Base-by-base conservation (phyloP, 2,888 invertebrate species). In the Philereme transversata region DNA sequence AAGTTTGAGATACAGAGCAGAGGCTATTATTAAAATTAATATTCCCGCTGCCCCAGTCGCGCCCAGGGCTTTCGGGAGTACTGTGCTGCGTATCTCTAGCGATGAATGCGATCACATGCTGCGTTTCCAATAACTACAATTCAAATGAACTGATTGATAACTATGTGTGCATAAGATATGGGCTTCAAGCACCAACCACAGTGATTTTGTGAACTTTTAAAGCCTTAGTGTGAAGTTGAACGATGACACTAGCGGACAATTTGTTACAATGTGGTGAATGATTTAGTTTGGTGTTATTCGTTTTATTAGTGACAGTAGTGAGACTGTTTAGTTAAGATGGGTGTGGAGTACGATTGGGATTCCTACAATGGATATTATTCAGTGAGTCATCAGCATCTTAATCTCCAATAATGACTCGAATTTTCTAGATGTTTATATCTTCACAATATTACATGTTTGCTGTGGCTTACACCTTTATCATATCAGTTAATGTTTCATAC, bases 21-120 rank as follows among this genome's bases (percentile, higher is more conserved):
- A 81, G 78, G 84, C 90, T 92, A 91, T 86, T 90, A 90, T 89
- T 92, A 90, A 90, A 90, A 87, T 89, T 87, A 84, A 87, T 90
- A 87, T 86, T 79, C 87, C 83, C 86, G 84, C 83, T 81, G 87
- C 81, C 84, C 88, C 92, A 90, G 91, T 90, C 86, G 86, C 78
- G 85, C 80, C 81, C 86, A 76, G 86, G 79, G 82, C 86, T 83
- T 79, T 81, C 82, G 77, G 77, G 81, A 84, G 86, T 81, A 77
- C 76, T 80, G 86, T 84, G 69, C 80, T 78, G 78, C 75, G 78
- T 69, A 70, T 50, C 72, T 75, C 68, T 79, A 79, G 85, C 83
- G 71, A 90, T 90, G 90, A 82, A 78, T 79, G 76, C 79, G 71
- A 82, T 84, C 73, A 83, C 78, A 78, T 82, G 78, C 78, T 70